Conservation (phyloP, 2,797 vertebrate genomes). For the Gymnopithys bicolor region DNA sequence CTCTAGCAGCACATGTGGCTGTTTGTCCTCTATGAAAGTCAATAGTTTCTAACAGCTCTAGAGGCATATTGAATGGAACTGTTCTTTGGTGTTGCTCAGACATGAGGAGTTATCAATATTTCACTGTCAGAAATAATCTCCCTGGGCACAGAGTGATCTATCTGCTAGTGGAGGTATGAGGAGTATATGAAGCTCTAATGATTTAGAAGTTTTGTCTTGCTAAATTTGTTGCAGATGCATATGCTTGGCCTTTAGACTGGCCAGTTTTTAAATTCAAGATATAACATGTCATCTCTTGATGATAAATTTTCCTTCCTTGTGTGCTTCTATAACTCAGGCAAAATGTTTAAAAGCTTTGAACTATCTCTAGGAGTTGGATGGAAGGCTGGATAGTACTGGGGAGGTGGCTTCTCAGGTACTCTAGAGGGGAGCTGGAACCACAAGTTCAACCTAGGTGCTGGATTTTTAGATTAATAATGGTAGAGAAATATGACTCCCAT, state of each 20-base stretch:
- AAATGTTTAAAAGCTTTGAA: accelerated
- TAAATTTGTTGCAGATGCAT: not conserved
- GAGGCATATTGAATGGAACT: not conserved
- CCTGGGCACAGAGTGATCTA: not conserved
- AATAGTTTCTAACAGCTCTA: not conserved
- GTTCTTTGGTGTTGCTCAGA: not conserved
- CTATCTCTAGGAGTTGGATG: not conserved
- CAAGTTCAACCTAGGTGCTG: accelerated
- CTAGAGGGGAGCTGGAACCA: not conserved
- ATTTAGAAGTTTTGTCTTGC: not conserved
- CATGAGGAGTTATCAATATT: not conserved
- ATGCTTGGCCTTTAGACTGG: not conserved
- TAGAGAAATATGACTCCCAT: not conserved
- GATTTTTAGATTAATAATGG: not conserved
- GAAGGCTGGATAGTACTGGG: not conserved
- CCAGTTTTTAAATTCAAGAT: not conserved
- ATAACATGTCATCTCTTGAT: accelerated
- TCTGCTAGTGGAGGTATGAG: not conserved
- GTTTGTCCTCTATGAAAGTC: not conserved
- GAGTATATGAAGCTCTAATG: not conserved
- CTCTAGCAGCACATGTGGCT: not conserved
- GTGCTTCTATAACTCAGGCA: not conserved
- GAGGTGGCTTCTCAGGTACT: not conserved
- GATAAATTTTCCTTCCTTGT: not conserved
- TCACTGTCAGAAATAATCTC: not conserved